Percentiles rank a stretch among this genome's conserved stretches.
Evolutionary conservation across 1,140 invertebrate species (phyloP).

Genomic region (Drosophila pseudoananassae): DNA sequence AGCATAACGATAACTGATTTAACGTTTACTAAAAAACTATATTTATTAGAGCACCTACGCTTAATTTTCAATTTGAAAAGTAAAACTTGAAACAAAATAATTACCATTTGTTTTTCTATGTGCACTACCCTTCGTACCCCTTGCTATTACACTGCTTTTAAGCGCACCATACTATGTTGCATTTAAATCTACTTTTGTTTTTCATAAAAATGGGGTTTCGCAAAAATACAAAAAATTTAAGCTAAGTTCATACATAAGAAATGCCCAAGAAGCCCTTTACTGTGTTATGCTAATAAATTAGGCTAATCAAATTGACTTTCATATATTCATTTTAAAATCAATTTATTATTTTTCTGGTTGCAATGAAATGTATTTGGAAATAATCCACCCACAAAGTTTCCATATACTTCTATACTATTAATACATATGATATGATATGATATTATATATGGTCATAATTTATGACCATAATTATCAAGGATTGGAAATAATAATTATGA

Average conservation of each 20-base stretch:
- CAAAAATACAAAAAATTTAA: neutral
- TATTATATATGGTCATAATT: too few relatives aligned
- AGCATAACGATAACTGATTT: conserved; percentile 60
- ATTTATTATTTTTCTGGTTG: too few relatives aligned
- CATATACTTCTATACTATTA: too few relatives aligned
- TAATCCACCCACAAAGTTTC: too few relatives aligned
- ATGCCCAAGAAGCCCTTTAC: neutral
- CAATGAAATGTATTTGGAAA: too few relatives aligned
- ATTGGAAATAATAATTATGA: too few relatives aligned
- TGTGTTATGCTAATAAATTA: neutral
- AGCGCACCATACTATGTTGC: neutral
- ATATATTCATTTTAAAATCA: too few relatives aligned
- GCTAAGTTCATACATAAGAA: neutral
- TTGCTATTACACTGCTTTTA: neutral
- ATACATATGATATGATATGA: too few relatives aligned
- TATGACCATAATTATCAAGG: too few relatives aligned
- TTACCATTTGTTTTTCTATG: conserved; percentile 4
- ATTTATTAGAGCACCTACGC: conserved; percentile 75
- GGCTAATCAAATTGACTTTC: neutral
- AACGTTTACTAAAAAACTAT: conserved; percentile 47
- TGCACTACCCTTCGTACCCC: too few relatives aligned
- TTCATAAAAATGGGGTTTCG: neutral
- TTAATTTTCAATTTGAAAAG: conserved; percentile 75
- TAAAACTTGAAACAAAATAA: conserved; percentile 56
- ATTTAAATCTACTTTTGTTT: neutral